These are phyloP conservation scores for Camarhynchus parvulus DNA, from an alignment of 2,113 vertebrate species.

Conservation along the genomic window DNA sequence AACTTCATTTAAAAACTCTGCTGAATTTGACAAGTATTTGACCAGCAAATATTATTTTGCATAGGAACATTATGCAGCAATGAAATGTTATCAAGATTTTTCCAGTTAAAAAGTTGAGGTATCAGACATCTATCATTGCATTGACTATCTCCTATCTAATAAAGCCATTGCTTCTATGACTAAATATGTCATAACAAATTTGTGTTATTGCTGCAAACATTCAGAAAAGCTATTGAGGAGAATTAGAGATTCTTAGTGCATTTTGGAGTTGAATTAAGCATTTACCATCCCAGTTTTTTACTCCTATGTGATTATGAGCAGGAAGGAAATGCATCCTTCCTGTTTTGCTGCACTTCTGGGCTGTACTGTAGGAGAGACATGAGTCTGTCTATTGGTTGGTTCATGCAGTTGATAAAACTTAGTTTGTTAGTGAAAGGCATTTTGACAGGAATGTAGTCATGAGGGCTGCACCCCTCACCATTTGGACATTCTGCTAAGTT, in stretches of 20 bases:
- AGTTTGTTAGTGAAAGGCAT: not conserved
- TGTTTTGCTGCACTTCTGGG: not conserved
- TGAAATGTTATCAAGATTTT: not conserved
- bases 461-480: not conserved
- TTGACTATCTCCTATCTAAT: not conserved
- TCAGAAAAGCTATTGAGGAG: not conserved
- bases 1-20: not conserved
- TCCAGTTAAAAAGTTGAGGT: not conserved
- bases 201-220: not conserved
- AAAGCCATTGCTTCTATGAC: not conserved
- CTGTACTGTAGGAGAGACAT: not conserved
- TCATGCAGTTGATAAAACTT: not conserved
- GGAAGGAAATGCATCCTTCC: not conserved
- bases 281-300: not conserved
- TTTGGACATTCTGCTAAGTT: not conserved
- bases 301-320: not conserved
- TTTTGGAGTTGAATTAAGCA: not conserved
- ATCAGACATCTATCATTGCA: not conserved
- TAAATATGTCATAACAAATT: not conserved
- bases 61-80: not conserved
- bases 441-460: not conserved
- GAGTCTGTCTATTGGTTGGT: not conserved
- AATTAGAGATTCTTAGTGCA: not conserved
- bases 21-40: not conserved
- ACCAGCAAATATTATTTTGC: not conserved